phyloP scores from a whole-genome alignment of 2,888 invertebrate genomes.

The Caenorhabditis virilis region DNA sequence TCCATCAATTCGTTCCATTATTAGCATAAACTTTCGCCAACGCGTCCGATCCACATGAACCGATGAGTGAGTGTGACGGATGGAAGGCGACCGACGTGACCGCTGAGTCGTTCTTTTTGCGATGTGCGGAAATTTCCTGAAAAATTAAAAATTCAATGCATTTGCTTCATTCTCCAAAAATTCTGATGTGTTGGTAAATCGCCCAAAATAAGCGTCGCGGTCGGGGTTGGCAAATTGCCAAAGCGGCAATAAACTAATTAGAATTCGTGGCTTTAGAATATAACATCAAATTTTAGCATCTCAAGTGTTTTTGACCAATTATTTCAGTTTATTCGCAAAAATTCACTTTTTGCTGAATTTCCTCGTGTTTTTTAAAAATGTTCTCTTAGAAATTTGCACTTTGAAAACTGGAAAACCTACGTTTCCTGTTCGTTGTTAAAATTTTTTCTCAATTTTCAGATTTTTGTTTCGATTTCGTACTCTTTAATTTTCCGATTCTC shows the following conservation, averaged over 20 bases:
- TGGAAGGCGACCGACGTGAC: constrained; percentile 99
- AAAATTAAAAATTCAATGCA: constrained; percentile 7
- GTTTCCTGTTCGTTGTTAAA: neutral
- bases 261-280: too few species aligned
- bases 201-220: too few species aligned
- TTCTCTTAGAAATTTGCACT: neutral
- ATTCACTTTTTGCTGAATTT: too few species aligned
- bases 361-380: too few species aligned
- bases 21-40: constrained; percentile 87
- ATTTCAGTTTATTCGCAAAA: too few species aligned
- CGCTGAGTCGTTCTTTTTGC: constrained; percentile 98
- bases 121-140: constrained; percentile 93
- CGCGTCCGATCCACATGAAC: constrained; percentile 97
- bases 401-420: neutral
- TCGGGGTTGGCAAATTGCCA: too few species aligned
- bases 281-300: too few species aligned
- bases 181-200: too few species aligned
- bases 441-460: neutral
- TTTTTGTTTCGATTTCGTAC: neutral
- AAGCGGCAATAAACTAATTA: too few species aligned
- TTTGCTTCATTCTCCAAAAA: neutral
- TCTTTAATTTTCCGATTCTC: neutral
- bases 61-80: constrained; percentile 95
- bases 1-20: too few species aligned
- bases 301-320: too few species aligned